These are phyloP conservation scores for Nothocercus julius DNA, from an alignment of 2,113 vertebrate genomes.

Conservation along the genomic window DNA sequence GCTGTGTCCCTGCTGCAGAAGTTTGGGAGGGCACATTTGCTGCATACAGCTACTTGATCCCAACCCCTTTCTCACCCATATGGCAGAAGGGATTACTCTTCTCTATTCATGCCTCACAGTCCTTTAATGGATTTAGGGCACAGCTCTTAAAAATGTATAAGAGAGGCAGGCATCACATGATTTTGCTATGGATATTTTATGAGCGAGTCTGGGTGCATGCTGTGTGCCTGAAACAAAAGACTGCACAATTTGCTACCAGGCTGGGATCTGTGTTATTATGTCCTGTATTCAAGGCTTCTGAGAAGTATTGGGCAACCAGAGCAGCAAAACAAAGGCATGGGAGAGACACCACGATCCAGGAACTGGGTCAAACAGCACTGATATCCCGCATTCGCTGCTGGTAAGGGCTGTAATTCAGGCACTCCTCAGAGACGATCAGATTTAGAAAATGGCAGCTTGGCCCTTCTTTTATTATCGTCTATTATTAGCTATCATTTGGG, in stretches of 20 bases:
- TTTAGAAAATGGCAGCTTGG: slow-evolving; percentile 26
- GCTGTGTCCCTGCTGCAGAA: not conserved
- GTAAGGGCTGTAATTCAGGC: slow-evolving; percentile 35
- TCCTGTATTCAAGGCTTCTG: slow-evolving; percentile 46
- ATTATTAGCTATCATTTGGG: slow-evolving; percentile 36
- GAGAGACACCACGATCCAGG: slow-evolving; percentile 29
- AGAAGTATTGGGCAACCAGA: slow-evolving; percentile 50
- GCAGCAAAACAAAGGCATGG: slow-evolving; percentile 58
- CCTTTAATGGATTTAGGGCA: slow-evolving; percentile 69
- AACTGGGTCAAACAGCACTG: slow-evolving; percentile 37
- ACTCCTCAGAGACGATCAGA: slow-evolving; percentile 43
- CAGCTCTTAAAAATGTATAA: slow-evolving; percentile 74
- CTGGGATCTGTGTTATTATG: slow-evolving; percentile 53
- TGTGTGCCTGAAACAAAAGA: slow-evolving; percentile 69
- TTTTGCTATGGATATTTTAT: slow-evolving; percentile 77
- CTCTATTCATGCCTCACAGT: slow-evolving; percentile 31
- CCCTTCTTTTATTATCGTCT: slow-evolving; percentile 35
- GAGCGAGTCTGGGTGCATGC: slow-evolving; percentile 62
- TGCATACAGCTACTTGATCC: slow-evolving; percentile 44
- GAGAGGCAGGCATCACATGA: slow-evolving; percentile 54
- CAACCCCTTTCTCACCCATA: not conserved
- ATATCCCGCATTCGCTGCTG: not conserved
- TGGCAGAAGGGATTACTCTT: slow-evolving; percentile 33
- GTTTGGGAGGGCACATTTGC: not conserved
- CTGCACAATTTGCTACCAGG: slow-evolving; percentile 41